Evolutionary conservation across 1,140 invertebrate species (phyloP), one percentile per base, ranked within the genome.

Genomic region (Drosophila tropicalis): DNA sequence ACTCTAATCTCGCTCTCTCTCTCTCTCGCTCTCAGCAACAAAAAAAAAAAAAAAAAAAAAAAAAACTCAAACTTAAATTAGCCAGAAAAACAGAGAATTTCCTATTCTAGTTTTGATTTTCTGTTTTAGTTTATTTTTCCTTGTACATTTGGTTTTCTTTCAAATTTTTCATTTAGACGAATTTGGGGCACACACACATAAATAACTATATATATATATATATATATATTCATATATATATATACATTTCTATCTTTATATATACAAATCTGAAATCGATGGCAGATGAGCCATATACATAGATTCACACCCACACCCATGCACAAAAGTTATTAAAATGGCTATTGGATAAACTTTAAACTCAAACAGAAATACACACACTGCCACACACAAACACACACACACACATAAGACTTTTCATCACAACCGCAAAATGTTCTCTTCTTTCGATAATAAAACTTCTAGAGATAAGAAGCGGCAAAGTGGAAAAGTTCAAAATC

Each of bases 181-280:
- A 51, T 51, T 51, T 51, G 44, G 44, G 44, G 44, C 62, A 67
- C 78, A 80, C 76, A 74, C 76, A 74, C 69, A 79, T 72, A 80
- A 72, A 65, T n/a, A n/a, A n/a, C n/a, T n/a, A n/a, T 75, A 51
- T 51, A 51, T 51, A 51, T 10, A 19, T 19, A 51, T 51, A 51
- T 17, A 10, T 22, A 9, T 19, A 51, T 51, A 51, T 51, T 10
- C 3, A 51, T 51, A 51, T n/a, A 51, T 47, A 3, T 6, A 47
- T 55, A 67, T 47, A 64, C 51, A 67, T 9, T 6, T 34, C 3
- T 25, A 25, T 25, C 22, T 3, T 25, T 25, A 44, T 44, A 44
- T 44, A 44, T 15, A 47, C 44, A 47, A 4, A 47, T 6, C 3
- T 22, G 44, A 51, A 51, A 51, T 22, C 44, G 17, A 19, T 22